Conservation (phyloP, 2,888 invertebrate genomes). For the Folsomia manolachei region DNA sequence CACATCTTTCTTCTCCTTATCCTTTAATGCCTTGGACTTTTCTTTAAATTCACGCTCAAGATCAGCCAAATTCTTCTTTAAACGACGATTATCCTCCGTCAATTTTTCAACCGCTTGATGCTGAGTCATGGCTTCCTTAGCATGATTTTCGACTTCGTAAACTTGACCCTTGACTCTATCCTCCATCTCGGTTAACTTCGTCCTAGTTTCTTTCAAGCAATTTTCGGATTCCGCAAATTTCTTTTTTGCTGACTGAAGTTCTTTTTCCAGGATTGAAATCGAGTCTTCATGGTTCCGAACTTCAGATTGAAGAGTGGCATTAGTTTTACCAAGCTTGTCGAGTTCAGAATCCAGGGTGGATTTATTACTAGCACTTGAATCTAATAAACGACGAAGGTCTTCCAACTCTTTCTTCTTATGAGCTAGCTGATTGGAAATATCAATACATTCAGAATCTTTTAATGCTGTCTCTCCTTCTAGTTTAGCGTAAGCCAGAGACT, state of each 20-base stretch:
- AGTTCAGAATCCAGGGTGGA: slow-evolving; percentile 56
- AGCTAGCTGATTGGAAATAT: slow-evolving; percentile 51
- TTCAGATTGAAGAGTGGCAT: slow-evolving; percentile 59
- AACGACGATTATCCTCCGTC: background rate
- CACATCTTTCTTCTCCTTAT: background rate
- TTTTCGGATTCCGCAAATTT: background rate
- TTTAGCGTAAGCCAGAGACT: background rate
- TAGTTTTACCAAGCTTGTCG: slow-evolving; percentile 57
- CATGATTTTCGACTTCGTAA: background rate
- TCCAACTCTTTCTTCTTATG: background rate
- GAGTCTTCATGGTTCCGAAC: background rate
- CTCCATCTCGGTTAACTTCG: background rate
- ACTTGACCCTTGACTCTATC: background rate
- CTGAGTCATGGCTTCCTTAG: background rate
- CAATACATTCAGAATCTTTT: slow-evolving; percentile 63
- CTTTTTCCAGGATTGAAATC: background rate
- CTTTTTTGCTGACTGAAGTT: background rate
- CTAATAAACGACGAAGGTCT: background rate
- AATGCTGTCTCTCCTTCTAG: slow-evolving; percentile 56
- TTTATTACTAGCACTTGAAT: background rate
- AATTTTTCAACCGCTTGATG: background rate
- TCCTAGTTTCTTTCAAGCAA: slow-evolving; percentile 6
- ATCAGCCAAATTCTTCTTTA: background rate
- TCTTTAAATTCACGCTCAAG: slow-evolving; percentile 5
- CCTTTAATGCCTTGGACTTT: background rate